These are phyloP conservation scores for Triops cancriformis DNA, from an alignment of 1,140 invertebrate species.

Conservation along the genomic window DNA sequence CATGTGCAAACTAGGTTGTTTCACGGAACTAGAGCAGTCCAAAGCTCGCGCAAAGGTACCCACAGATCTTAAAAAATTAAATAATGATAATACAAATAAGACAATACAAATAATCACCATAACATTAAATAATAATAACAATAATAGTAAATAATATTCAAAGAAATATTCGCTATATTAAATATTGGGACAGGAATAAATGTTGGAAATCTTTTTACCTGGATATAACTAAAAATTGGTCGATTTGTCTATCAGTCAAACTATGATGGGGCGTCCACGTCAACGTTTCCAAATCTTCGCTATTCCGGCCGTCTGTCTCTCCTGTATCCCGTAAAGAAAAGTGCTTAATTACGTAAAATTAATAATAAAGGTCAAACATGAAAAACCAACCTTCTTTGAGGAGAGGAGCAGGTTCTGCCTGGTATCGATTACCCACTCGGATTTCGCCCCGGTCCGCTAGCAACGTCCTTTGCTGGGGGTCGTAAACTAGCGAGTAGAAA, in stretches of 20 bases:
- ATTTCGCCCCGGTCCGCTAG: slow-evolving; percentile 97
- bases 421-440: slow-evolving; percentile 86
- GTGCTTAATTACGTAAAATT: not conserved
- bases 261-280: slow-evolving; percentile 87
- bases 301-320: slow-evolving; percentile 64
- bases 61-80: slow-evolving; percentile 58
- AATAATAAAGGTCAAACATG: not conserved
- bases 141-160: too few species aligned
- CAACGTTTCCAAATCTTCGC: slow-evolving; percentile 77
- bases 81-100: not conserved
- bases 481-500: slow-evolving; percentile 99
- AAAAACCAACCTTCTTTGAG: slow-evolving; percentile 53
- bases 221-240: slow-evolving; percentile 96
- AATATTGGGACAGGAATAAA: not conserved
- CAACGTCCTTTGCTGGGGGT: slow-evolving; percentile 95
- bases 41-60: slow-evolving; percentile 97
- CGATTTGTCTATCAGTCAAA: slow-evolving; percentile 89
- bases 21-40: slow-evolving; percentile 94
- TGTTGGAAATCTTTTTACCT: slow-evolving; percentile 42
- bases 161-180: too few species aligned
- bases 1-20: slow-evolving; percentile 97
- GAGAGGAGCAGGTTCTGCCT: slow-evolving; percentile 74
- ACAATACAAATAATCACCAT: not conserved
- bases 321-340: slow-evolving; percentile 40
- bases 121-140: too few species aligned